A percentile compares a stretch with the other conserved stretches of the same genome.
Evolutionary conservation across 2,888 invertebrate genomes (phyloP).

Genomic region (Notodromas monacha): DNA sequence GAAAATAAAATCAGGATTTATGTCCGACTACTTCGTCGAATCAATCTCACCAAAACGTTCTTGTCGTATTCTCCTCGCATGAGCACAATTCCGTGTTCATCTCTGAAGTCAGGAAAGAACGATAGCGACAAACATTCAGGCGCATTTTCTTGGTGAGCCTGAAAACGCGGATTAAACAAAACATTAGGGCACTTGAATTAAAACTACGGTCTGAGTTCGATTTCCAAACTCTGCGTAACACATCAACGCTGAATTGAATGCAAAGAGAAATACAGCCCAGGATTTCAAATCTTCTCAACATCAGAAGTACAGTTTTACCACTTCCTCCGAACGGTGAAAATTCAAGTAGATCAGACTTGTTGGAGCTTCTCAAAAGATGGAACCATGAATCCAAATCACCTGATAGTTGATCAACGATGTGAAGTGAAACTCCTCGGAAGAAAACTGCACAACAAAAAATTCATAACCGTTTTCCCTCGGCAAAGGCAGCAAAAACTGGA

Average conservation of each 20-base stretch:
- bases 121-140: slow-evolving; percentile 49
- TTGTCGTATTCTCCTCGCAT: slow-evolving; percentile 60
- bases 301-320: background rate
- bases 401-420: slow-evolving; percentile 55
- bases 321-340: no score
- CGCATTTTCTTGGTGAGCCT: slow-evolving; percentile 54
- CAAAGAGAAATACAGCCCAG: no score
- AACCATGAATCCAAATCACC: slow-evolving; percentile 16
- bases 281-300: background rate
- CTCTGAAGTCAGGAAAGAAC: slow-evolving; percentile 37
- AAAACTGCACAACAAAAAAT: slow-evolving; percentile 43
- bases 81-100: slow-evolving; percentile 34
- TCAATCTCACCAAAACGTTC: slow-evolving; percentile 10
- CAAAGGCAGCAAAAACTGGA: slow-evolving; percentile 35
- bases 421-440: slow-evolving; percentile 37
- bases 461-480: slow-evolving; percentile 54
- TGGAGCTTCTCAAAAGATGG: slow-evolving; percentile 5
- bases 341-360: no score
- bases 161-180: slow-evolving; percentile 10
- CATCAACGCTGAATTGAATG: no score
- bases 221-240: no score
- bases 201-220: no score
- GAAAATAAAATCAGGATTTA: slow-evolving; percentile 7
- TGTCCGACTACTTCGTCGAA: slow-evolving; percentile 5
- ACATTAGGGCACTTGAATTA: no score